phyloP scores from a whole-genome alignment of 2,797 vertebrate genomes.

The Chiropotes sagulatus region DNA sequence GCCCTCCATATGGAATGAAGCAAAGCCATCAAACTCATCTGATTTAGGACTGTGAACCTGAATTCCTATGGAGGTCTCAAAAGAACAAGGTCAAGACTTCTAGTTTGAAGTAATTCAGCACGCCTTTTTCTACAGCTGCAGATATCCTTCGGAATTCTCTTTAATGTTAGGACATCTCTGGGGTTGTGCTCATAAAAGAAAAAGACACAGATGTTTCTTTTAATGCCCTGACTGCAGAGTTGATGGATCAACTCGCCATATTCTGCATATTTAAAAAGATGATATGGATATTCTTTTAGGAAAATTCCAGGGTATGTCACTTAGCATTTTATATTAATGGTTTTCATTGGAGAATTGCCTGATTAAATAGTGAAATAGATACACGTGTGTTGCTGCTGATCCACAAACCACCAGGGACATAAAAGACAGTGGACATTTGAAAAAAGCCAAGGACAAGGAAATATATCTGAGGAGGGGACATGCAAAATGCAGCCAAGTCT shows the following conservation, averaged over 20 bases:
- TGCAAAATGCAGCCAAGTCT: fast-evolving
- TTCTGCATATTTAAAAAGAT: constrained; percentile 2
- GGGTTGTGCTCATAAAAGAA: neutral
- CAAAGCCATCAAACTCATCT: constrained; percentile 8
- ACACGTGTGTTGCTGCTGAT: neutral
- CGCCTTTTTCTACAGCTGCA: neutral
- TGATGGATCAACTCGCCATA: constrained; percentile 9
- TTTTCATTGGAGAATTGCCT: neutral
- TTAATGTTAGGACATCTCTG: constrained; percentile 26
- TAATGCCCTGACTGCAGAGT: neutral
- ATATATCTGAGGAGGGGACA: neutral
- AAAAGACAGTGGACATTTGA: neutral
- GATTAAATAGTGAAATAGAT: neutral
- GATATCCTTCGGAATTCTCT: neutral
- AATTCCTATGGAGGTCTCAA: constrained; percentile 56
- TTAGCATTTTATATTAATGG: constrained; percentile 3
- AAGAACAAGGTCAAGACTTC: constrained; percentile 61
- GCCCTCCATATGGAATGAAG: constrained; percentile 51
- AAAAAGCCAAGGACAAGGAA: neutral
- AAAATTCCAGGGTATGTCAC: neutral
- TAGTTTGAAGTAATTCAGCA: constrained; percentile 38
- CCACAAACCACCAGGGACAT: neutral
- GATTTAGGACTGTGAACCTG: neutral
- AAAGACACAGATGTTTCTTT: constrained; percentile 48
- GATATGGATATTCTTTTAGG: neutral